Percentiles rank a stretch among this genome's conserved stretches.
Evolutionary conservation across 2,888 invertebrate genomes (phyloP).

Genomic region (Antitype chi): DNA sequence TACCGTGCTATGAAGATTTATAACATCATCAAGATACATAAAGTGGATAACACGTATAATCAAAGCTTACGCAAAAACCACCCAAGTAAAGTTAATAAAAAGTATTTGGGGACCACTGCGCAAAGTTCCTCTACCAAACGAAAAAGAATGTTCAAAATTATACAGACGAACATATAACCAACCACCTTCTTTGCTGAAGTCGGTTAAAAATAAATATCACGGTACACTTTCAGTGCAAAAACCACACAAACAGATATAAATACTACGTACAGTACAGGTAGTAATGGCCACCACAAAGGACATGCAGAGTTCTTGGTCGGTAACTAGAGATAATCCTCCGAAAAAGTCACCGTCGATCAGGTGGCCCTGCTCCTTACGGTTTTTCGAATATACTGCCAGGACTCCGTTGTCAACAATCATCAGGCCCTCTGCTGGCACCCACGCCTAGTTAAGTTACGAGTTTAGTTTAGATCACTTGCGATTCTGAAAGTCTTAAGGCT

Average conservation of each 20-base stretch:
- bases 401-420: conserved; percentile 69
- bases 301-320: conserved; percentile 69
- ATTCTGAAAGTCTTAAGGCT: neutral
- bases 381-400: conserved; percentile 67
- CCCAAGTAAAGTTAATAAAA: too few species aligned
- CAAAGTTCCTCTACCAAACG: too few species aligned
- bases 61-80: too few species aligned
- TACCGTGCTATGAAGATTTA: too few species aligned
- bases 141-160: too few species aligned
- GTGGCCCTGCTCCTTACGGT: conserved; percentile 67
- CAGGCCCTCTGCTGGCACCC: conserved; percentile 64
- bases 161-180: too few species aligned
- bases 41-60: too few species aligned
- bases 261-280: conserved; percentile 55
- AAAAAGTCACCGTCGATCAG: conserved; percentile 74
- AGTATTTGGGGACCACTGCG: too few species aligned
- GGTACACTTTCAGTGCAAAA: neutral
- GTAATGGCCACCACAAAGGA: conserved; percentile 69
- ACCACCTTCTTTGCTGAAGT: too few species aligned
- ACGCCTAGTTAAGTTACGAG: conserved; percentile 39
- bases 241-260: neutral
- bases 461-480: neutral
- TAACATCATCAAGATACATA: too few species aligned
- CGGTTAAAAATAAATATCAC: too few species aligned
- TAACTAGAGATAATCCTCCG: conserved; percentile 71